phyloP scores from a whole-genome alignment of 2,797 vertebrate species.

The Melanotaenia maccullochi region DNA sequence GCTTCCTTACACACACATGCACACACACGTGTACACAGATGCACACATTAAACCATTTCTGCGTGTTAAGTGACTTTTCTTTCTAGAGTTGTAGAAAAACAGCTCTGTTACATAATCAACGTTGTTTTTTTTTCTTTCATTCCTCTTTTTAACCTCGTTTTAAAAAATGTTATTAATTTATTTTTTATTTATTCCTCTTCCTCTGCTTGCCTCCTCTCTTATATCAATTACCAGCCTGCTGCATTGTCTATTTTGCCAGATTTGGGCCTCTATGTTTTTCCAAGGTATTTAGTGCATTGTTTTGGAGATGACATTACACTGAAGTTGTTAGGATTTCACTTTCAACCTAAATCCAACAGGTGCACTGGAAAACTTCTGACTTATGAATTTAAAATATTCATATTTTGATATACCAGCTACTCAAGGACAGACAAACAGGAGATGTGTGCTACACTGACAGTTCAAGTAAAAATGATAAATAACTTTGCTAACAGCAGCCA shows the following conservation, averaged over 20 bases:
- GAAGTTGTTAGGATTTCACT: neutral
- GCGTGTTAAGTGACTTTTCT: conserved; percentile 31
- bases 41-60: conserved; percentile 32
- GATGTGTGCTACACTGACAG: neutral
- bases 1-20: conserved; percentile 67
- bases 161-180: neutral
- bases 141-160: conserved; percentile 20
- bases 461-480: neutral
- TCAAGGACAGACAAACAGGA: neutral
- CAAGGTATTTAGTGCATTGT: neutral
- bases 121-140: too few species aligned
- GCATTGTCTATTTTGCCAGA: conserved; percentile 37
- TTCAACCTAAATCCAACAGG: neutral
- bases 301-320: conserved; percentile 42
- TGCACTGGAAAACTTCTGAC: neutral
- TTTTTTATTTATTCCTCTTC: conserved; percentile 7
- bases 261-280: conserved; percentile 10
- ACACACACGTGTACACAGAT: conserved; percentile 1
- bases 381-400: neutral
- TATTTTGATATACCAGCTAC: neutral
- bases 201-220: conserved; percentile 33
- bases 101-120: conserved; percentile 38
- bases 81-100: conserved; percentile 18
- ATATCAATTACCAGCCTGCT: conserved; percentile 51
- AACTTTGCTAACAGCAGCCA: neutral